Evolutionary conservation across 1,140 invertebrate genomes (phyloP), one percentile per base, ranked within the genome.

Genomic region (Palaemon carinicauda): DNA sequence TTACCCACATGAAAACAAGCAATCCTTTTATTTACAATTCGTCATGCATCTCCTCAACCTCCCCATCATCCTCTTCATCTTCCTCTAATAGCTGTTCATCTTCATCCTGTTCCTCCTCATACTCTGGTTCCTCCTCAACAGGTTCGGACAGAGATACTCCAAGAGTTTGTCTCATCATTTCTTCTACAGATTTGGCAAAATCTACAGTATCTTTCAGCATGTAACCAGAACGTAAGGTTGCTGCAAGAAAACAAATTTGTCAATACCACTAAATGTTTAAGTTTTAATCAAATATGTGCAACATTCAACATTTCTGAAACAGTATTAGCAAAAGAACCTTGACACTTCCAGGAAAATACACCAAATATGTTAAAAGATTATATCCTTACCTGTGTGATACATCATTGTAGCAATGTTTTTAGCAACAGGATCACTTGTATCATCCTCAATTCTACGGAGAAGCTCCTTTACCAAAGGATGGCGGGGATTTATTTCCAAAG

Each of bases 391-490:
- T 89, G 96, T 97, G 91, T 96, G 95, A 93, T 97, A 98, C 94
- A 99, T 95, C 92, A 99, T 96, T 56, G 95, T 87, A 4, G 98
- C 98, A 91, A 98, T 97, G 84, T 97, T 95, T 91, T 95, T 95
- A 14, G 98, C 97, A 3, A 93, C 94, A 51, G 94, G 92, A 92
- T 99, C 98, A 27, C 94, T 93, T 60, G 95, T 92, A 90, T 98
- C 95, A 84, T 94, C 94, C 85, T 95, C 95, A 1, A 99, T 95
- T 89, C 97, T 93, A 56, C 94, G 94, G 89, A 99, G 92, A 65
- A 99, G 92, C 92, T 99, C 97, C 89, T 96, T 96, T 88, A 99
- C 96, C 5, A 99, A 92, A 15, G 98, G 98, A 95, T 99, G 99
- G 53, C 97, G 93, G 21, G 98, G 98, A 92, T 99, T 99, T 81